phyloP scores from a whole-genome alignment of 2,797 vertebrate genomes.

The Hypotaenidia okinawae region DNA sequence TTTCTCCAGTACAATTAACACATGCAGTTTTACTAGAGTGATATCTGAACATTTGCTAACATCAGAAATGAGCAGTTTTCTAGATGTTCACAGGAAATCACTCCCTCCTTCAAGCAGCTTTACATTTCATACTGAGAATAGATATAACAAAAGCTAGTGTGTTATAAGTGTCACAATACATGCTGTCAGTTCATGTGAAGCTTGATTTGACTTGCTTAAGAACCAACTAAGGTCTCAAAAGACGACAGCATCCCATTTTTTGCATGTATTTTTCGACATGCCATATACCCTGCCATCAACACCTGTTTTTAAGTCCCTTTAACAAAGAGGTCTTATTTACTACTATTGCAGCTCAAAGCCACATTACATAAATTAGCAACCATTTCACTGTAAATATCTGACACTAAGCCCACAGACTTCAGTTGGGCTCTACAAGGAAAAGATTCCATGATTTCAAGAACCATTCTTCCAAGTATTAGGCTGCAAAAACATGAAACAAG shows the following conservation, averaged over 20 bases:
- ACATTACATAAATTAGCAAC: not conserved
- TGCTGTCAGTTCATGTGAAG: not conserved
- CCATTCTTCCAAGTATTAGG: not conserved
- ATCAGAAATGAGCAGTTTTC: not conserved
- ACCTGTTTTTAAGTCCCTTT: not conserved
- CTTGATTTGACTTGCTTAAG: not conserved
- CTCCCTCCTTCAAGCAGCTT: not conserved
- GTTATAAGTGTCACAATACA: not conserved
- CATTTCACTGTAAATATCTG: not conserved
- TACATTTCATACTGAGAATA: not conserved
- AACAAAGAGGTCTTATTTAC: not conserved
- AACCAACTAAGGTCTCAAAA: not conserved
- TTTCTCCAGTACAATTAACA: not conserved
- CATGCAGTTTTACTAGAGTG: not conserved
- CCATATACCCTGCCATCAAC: not conserved
- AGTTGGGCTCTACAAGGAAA: not conserved
- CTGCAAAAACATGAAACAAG: not conserved
- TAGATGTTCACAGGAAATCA: not conserved
- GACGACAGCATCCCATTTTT: not conserved
- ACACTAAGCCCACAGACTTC: not conserved
- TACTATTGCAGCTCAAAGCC: not conserved
- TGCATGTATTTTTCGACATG: not conserved
- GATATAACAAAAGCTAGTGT: not conserved
- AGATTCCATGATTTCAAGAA: not conserved
- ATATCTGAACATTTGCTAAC: not conserved